Evolutionary conservation across 1,140 invertebrate species (phyloP).

Genomic region (Ceratitis capitata): DNA sequence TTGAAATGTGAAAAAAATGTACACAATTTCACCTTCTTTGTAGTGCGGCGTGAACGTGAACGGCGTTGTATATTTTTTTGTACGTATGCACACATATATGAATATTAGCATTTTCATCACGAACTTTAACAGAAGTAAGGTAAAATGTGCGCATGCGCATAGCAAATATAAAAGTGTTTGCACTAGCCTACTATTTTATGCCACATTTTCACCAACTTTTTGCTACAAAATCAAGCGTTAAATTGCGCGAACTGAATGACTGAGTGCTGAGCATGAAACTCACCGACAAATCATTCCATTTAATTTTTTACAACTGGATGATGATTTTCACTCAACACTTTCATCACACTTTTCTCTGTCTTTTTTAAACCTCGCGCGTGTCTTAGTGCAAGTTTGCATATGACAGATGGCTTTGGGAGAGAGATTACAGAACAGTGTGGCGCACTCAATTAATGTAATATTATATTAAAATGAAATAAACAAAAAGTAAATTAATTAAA

Average conservation of each 20-base stretch:
- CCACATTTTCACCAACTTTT: background rate
- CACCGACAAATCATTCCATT: conserved; percentile 17
- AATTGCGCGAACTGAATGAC: background rate
- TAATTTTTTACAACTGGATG: background rate
- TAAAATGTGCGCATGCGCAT: conserved; percentile 7
- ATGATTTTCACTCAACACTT: background rate
- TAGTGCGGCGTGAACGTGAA: background rate
- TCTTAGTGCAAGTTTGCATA: background rate
- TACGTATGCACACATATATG: background rate
- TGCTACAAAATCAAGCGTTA: background rate
- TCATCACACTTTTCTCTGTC: background rate
- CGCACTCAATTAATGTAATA: background rate
- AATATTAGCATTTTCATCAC: background rate
- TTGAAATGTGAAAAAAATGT: background rate
- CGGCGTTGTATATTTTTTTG: background rate
- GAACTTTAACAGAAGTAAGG: background rate
- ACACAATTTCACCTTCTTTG: conserved; percentile 16
- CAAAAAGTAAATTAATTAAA: background rate
- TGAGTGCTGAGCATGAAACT: background rate
- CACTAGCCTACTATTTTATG: background rate
- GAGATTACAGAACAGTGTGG: background rate
- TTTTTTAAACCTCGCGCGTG: background rate
- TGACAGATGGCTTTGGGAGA: background rate
- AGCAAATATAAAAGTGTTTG: background rate
- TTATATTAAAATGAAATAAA: background rate